These are phyloP conservation scores for Drosophila merina DNA, from an alignment of 2,888 invertebrate genomes.

Conservation along the genomic window DNA sequence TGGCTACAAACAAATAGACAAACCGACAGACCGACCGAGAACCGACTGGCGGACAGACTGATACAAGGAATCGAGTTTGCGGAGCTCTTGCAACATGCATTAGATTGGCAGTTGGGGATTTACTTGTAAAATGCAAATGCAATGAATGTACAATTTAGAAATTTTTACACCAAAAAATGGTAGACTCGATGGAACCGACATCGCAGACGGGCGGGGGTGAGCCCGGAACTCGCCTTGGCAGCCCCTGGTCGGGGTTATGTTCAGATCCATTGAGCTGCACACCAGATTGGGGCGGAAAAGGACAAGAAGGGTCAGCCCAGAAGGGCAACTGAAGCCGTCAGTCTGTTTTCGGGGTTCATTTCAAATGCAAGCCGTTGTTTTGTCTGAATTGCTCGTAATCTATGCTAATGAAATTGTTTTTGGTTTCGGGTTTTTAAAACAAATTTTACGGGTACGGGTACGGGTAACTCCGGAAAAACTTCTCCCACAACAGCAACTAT, in stretches of 20 bases:
- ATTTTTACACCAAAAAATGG: conserved; percentile 75
- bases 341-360: conserved; percentile 53
- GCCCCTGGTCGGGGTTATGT: conserved; percentile 37
- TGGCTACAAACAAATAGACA: conserved; percentile 72
- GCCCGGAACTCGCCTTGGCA: conserved; percentile 11
- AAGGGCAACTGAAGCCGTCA: conserved; percentile 7
- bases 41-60: conserved; percentile 8
- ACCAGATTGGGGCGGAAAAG: conserved; percentile 32
- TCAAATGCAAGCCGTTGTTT: conserved; percentile 74
- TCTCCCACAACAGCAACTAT: conserved; percentile 26
- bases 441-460: conserved; percentile 36
- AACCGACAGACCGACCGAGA: conserved; percentile 21
- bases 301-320: not conserved
- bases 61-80: conserved; percentile 42
- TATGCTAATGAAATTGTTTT: conserved; percentile 77
- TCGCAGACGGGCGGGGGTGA: conserved; percentile 37
- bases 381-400: conserved; percentile 74
- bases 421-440: conserved; percentile 62
- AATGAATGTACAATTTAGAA: conserved; percentile 78
- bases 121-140: conserved; percentile 79
- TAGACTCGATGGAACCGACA: conserved; percentile 43
- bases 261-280: conserved; percentile 45
- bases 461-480: conserved; percentile 30
- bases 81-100: conserved; percentile 70
- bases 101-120: conserved; percentile 79